Evolutionary conservation across 1,140 invertebrate species (phyloP), one percentile per base, ranked within the genome.

Genomic region (Micrasema minimum): DNA sequence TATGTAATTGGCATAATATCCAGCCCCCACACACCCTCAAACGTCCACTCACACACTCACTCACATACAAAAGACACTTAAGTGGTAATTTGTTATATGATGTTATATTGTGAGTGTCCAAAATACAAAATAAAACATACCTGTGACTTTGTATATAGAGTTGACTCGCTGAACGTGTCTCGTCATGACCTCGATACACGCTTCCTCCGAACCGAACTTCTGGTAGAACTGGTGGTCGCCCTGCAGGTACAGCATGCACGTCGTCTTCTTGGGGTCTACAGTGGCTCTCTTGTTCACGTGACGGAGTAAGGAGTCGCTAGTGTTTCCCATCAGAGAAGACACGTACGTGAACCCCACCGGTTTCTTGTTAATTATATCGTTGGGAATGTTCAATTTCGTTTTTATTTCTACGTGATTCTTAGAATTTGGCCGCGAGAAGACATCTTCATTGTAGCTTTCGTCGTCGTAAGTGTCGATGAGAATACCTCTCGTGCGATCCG

Each of bases 151-250:
- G 80, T 97, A 98, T 77, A 98, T 97, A 9, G 91, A 88, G 82
- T 97, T 97, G 69, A 97, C 94, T 78, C 94, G 88, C 79, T 98
- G 96, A 12, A 97, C 95, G 79, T 97, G 95, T 57, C 95, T 86
- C 0, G 95, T 96, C 88, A 98, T 96, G 22, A 96, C 93, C 81
- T 97, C 95, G 76, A 98, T 97, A 78, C 95, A 96, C 0, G 95
- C 93, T 80, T 98, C 95, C 78, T 97, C 94, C 11, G 93, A 93
- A 31, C 93, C 93, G 80, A 96, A 95, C 83, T 94, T 92, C 77
- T 96, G 88, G 80, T 91, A 97, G 83, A 97, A 97, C 79, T 96
- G 90, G 85, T 97, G 95, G 85, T 97, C 96, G 1, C 96, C 96
- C 84, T 97, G 95, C 72, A 97, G 85, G 82, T 97, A 98, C 12